Percentiles rank a stretch among this genome's conserved stretches.
phyloP scores from a whole-genome alignment of 2,888 invertebrate species.

The Lissocephala sabroskyi region DNA sequence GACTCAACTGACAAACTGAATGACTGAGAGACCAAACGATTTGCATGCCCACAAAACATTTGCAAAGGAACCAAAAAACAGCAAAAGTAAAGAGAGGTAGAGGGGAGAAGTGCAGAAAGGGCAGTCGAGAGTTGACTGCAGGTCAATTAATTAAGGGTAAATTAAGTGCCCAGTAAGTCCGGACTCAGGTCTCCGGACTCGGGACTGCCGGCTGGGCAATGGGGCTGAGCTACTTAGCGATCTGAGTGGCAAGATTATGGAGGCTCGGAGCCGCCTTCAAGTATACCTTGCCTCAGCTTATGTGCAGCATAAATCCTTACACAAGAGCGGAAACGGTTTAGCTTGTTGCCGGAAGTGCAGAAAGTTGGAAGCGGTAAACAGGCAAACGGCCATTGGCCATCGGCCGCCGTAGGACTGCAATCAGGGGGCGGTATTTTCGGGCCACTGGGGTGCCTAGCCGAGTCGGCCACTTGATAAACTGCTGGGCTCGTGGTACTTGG shows the following conservation, averaged over 20 bases:
- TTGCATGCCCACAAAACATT: conserved; percentile 54
- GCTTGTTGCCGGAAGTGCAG: conserved; percentile 51
- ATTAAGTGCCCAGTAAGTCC: conserved; percentile 42
- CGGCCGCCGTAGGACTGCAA: no score
- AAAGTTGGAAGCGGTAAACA: neutral
- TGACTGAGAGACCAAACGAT: conserved; percentile 37
- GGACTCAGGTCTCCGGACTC: neutral
- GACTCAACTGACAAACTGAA: conserved; percentile 22
- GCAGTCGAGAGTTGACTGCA: conserved; percentile 41
- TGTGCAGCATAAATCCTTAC: conserved; percentile 39
- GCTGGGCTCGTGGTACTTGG: no score
- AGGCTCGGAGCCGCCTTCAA: no score
- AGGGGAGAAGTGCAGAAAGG: no score
- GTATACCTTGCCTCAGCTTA: no score
- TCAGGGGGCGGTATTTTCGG: neutral
- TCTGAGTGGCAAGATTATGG: conserved; percentile 54
- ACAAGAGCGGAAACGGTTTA: conserved; percentile 41
- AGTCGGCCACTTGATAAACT: no score
- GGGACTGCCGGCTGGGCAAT: no score
- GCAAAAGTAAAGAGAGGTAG: no score
- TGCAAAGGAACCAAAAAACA: neutral
- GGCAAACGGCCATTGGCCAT: no score
- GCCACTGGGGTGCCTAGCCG: no score
- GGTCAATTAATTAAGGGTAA: conserved; percentile 62
- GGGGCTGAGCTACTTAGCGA: conserved; percentile 39